phyloP scores from a whole-genome alignment of 2,888 invertebrate genomes.

The Mythimna vitellina region DNA sequence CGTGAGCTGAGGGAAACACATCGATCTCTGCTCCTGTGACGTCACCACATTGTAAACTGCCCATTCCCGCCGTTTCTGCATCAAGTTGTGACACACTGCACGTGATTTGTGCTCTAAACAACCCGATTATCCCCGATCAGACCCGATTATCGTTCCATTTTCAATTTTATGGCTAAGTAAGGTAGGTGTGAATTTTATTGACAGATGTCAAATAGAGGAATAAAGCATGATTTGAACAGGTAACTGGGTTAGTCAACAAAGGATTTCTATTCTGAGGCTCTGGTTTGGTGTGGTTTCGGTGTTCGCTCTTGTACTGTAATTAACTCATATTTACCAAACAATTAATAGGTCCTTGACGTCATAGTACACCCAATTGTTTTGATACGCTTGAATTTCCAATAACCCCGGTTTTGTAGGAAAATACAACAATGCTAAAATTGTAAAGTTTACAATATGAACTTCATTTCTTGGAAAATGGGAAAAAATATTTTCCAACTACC shows the following conservation, averaged over 20 bases:
- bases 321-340: slow-evolving; percentile 31
- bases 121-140: neutral
- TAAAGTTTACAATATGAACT: slow-evolving; percentile 7
- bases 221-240: slow-evolving; percentile 43
- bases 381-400: slow-evolving; percentile 7
- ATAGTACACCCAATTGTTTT: slow-evolving; percentile 26
- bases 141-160: slow-evolving; percentile 27
- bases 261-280: slow-evolving; percentile 48
- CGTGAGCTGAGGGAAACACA: slow-evolving; percentile 42
- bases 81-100: slow-evolving; percentile 52
- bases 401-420: slow-evolving; percentile 18
- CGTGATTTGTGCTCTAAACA: slow-evolving; percentile 35
- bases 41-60: slow-evolving; percentile 55
- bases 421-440: slow-evolving; percentile 1
- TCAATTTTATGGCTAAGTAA: slow-evolving; percentile 32
- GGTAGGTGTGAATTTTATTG: slow-evolving; percentile 26
- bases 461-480: slow-evolving; percentile 26
- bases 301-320: slow-evolving; percentile 29
- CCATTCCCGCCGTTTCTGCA: slow-evolving; percentile 38
- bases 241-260: slow-evolving; percentile 46
- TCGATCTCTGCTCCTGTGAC: slow-evolving; percentile 50
- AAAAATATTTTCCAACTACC: slow-evolving; percentile 15
- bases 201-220: slow-evolving; percentile 46
- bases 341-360: slow-evolving; percentile 41
- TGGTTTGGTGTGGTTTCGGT: slow-evolving; percentile 11